Base-by-base conservation (phyloP, 2,113 vertebrate species). In the Sinocyclocheilus rhinocerous region DNA sequence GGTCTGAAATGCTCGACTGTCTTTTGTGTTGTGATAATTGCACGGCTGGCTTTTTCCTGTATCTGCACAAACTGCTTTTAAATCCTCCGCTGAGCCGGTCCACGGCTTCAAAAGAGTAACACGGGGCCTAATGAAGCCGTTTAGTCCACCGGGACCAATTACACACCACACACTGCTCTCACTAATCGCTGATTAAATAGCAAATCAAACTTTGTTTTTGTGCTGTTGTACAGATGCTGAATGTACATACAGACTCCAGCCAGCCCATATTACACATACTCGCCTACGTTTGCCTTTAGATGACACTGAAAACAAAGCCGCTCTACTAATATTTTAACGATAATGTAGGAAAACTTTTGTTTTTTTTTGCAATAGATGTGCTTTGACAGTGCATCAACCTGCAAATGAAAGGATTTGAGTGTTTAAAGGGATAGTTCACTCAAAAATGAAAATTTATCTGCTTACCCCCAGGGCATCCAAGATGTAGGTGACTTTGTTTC, bases 11-110 rank as follows among this genome's bases (percentile, higher is more conserved):
- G 78, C 57, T 24, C 33, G 42, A 36, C 65, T 83, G 57, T 65
- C 42, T 76, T 63, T 85, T 63, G 39, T 85, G 20, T 16, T 29
- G 73, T 85, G 84, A 77, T 85, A 67, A 77, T 77, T 85, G 61
- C 42, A 77, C 16, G 42, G 18, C 24, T 70, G 55, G 36, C 18
- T 45, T 85, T 65, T 77, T n/a, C 24, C 59, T 12, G 52, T 45
- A 22, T 84, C 33, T 76, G 69, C 45, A 52, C 45, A 70, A 26
- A 22, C 24, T 10, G 70, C 52, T 76, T 57, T 75, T 22, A 59
- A 76, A 20, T 83, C 69, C 81, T 72, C 63, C 18, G 18, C 48
- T 67, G 45, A 72, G 26, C 50, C 33, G 11, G 18, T 57, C 29
- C 29, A 57, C 1, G 20, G 26, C 79, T 82, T 82, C 80, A 82